Evolutionary conservation across 2,797 vertebrate species (phyloP).

Genomic region (Thripadectes ignobilis): DNA sequence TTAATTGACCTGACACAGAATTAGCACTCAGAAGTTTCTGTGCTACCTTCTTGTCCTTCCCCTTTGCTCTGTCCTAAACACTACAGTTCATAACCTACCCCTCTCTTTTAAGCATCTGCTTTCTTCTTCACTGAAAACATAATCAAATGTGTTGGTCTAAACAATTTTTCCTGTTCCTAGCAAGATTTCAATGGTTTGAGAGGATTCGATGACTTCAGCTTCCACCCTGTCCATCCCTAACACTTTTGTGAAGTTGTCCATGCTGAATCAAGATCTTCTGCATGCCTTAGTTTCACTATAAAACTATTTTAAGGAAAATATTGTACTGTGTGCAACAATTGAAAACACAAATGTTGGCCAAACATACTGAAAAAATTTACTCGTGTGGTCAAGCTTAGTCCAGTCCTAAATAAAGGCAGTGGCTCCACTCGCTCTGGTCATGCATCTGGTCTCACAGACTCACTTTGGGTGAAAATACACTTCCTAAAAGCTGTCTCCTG

Average conservation of each 20-base stretch:
- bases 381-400: background rate
- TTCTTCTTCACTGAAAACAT: background rate
- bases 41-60: background rate
- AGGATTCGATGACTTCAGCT: background rate
- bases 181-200: background rate
- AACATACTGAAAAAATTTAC: background rate
- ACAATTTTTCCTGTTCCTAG: background rate
- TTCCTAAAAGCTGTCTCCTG: background rate
- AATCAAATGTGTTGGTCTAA: background rate
- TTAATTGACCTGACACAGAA: background rate
- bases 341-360: background rate
- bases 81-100: background rate
- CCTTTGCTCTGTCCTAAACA: background rate
- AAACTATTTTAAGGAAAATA: background rate
- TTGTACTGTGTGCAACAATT: background rate
- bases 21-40: background rate
- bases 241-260: background rate
- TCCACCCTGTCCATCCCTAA: background rate
- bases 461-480: background rate
- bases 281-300: background rate
- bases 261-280: background rate
- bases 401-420: background rate
- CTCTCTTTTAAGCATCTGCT: background rate
- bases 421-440: background rate
- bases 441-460: background rate